Base-by-base conservation (phyloP, 2,113 vertebrate species). In the Nipponia nippon region DNA sequence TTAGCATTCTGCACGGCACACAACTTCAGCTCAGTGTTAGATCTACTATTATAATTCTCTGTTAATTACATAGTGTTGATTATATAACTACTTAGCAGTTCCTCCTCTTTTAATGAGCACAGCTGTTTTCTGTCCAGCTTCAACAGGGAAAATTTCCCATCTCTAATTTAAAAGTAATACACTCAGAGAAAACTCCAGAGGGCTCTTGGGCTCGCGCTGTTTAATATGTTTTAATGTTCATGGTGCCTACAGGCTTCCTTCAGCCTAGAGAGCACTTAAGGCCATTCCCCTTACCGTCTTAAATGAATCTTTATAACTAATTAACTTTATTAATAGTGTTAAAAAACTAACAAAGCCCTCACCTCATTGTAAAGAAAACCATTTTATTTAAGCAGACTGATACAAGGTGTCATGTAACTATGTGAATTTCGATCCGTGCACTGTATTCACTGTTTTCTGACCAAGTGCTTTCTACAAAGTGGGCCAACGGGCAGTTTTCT, bases 91-190 rank as follows among this genome's bases (percentile, higher is more conserved):
- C 95, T 97, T 96, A 96, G 92, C 94, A 92, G 93, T 94, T 96
- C 93, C 82, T 97, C 94, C 94, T 96, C 94, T 93, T 97, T 95
- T 97, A 97, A 97, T 95, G 96, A 98, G 97, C 96, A 96, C 97
- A 96, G 97, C 97, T 98, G 96, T 96, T 98, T 97, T 93, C 96
- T 97, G 96, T 96, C 97, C 97, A 95, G 95, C 92, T 96, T 97
- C 96, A 84, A 96, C 89, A 63, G 90, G 87, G 96, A 93, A 85
- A 97, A 95, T 96, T 94, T 94, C 95, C 91, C 65, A 69, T 93
- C 81, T 96, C 95, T 94, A 95, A 97, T 97, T 97, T 97, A 92
- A 93, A 95, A 97, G 97, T 92, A 96, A 95, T 95, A 70, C 94
- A 90, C 83, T 95, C 67, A 47, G 75, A 94, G 96, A 87, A 87